These are phyloP conservation scores for Syngnathus scovelli DNA, from an alignment of 2,113 vertebrate genomes.

Conservation along the genomic window DNA sequence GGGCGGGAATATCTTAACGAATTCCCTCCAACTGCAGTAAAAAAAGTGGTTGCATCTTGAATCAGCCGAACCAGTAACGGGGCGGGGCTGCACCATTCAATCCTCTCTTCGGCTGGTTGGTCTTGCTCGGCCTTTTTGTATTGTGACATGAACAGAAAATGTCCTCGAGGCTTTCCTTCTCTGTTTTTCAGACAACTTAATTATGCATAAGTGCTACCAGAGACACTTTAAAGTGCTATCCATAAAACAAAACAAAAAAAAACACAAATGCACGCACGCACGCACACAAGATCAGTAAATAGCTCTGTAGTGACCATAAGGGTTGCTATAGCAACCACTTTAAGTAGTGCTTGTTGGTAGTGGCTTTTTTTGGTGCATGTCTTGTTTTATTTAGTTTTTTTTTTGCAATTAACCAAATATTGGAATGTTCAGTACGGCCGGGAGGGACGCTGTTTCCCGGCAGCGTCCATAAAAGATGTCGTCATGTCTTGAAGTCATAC, in stretches of 20 bases:
- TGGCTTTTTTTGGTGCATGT: background rate
- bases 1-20: conserved; percentile 12
- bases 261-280: no score
- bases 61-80: conserved; percentile 2
- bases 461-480: conserved; percentile 15
- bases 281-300: conserved; percentile 40
- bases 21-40: background rate
- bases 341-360: conserved; percentile 22
- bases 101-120: background rate
- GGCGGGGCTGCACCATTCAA: background rate
- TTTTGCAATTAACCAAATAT: conserved; percentile 35
- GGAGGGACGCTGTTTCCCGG: conserved; percentile 32
- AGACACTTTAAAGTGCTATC: conserved; percentile 35
- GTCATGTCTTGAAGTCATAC: background rate
- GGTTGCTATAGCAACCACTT: conserved; percentile 48
- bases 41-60: conserved; percentile 1
- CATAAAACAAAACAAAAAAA: background rate
- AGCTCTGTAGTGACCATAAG: conserved; percentile 42
- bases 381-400: conserved; percentile 25
- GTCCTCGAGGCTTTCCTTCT: conserved; percentile 31
- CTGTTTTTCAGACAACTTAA: conserved; percentile 27
- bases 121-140: conserved; percentile 7
- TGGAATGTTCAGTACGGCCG: conserved; percentile 35
- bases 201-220: conserved; percentile 31
- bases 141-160: conserved; percentile 1